Evolutionary conservation across 2,888 invertebrate species (phyloP).

Genomic region (Cataglyphis rosenhaueri): DNA sequence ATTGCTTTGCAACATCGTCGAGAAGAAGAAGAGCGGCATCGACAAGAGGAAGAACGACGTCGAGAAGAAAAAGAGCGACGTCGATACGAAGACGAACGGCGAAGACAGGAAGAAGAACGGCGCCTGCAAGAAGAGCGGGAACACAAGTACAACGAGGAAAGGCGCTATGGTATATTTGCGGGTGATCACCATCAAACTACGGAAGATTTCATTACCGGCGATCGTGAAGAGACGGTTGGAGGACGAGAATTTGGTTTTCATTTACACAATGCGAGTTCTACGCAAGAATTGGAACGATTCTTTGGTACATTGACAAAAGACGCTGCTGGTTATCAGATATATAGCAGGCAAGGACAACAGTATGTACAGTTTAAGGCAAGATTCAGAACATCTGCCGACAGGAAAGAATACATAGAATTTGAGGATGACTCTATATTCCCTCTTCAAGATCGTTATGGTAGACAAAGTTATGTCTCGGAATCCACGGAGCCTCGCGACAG

Average conservation of each 20-base stretch:
- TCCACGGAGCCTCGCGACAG: conserved; percentile 57
- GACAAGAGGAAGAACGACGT: conserved; percentile 60
- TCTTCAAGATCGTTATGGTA: conserved; percentile 76
- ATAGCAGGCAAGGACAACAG: conserved; percentile 72
- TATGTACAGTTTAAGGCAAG: conserved; percentile 78
- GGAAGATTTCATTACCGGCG: conserved; percentile 73
- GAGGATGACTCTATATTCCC: conserved; percentile 78
- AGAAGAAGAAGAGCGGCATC: conserved; percentile 64
- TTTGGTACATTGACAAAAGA: conserved; percentile 75
- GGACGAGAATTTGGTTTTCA: conserved; percentile 70
- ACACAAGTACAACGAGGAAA: conserved; percentile 74
- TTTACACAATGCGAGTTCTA: conserved; percentile 73
- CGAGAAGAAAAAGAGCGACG: conserved; percentile 51
- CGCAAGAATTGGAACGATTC: conserved; percentile 74
- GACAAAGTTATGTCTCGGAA: conserved; percentile 66
- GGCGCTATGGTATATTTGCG: conserved; percentile 59
- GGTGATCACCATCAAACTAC: conserved; percentile 43
- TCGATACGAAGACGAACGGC: conserved; percentile 60
- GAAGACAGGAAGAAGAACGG: conserved; percentile 55
- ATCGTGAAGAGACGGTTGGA: conserved; percentile 76
- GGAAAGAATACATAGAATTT: conserved; percentile 78
- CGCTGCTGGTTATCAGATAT: conserved; percentile 70
- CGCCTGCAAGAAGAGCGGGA: conserved; percentile 68
- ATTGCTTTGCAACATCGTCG: conserved; percentile 34
- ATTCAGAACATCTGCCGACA: conserved; percentile 73